These are phyloP conservation scores for Lordiphosa fenestrarum DNA, from an alignment of 2,888 invertebrate species.

Conservation along the genomic window DNA sequence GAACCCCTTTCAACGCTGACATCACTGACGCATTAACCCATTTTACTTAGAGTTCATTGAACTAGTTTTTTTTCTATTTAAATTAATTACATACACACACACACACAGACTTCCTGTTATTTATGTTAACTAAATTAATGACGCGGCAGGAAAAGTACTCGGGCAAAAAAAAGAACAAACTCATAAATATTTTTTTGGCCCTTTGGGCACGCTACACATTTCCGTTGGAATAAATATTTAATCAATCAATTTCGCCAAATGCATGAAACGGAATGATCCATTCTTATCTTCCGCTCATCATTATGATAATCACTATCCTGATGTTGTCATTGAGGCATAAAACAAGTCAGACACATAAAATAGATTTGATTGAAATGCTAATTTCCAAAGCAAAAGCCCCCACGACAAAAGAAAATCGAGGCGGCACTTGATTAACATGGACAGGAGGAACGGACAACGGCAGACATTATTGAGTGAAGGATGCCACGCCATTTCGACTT, in stretches of 20 bases:
- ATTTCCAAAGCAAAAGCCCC: conserved; percentile 39
- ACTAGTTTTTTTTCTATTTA: conserved; percentile 15
- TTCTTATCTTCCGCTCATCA: conserved; percentile 37
- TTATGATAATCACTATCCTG: conserved; percentile 4
- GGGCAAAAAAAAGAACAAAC: conserved; percentile 5
- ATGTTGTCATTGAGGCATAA: conserved; percentile 48
- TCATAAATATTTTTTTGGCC: conserved; percentile 32
- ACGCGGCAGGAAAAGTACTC: neutral
- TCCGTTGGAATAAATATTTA: conserved; percentile 47
- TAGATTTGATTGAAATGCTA: conserved; percentile 75
- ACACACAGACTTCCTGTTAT: conserved; percentile 19
- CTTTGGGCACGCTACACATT: conserved; percentile 48
- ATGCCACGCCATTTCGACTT: conserved; percentile 6
- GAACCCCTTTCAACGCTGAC: too few species aligned
- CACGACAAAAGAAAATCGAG: conserved; percentile 29
- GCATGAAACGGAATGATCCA: conserved; percentile 42
- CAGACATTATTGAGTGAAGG: conserved; percentile 9
- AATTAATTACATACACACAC: conserved; percentile 31
- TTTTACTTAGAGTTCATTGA: neutral
- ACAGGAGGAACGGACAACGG: conserved; percentile 21
- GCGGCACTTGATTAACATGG: conserved; percentile 37
- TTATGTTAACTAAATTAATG: conserved; percentile 18
- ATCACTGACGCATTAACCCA: too few species aligned
- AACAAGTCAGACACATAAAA: conserved; percentile 70
- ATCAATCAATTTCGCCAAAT: conserved; percentile 43